Conservation (phyloP, 1,140 invertebrate genomes). For the Lasaia peninsularis region DNA sequence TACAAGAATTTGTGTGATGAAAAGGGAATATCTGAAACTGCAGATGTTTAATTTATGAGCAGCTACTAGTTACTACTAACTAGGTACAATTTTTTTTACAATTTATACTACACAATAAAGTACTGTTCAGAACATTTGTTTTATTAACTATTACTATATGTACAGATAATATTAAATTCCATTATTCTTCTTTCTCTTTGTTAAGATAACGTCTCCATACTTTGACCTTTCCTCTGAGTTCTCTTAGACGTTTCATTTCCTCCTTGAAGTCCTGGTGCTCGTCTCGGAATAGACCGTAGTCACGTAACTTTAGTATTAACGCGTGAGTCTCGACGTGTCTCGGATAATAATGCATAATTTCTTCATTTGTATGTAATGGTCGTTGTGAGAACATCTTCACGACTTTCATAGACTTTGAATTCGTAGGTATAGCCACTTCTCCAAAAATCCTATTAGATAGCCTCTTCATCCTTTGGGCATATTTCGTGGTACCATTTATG, state of each 20-base stretch:
- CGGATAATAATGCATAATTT: constrained; percentile 92
- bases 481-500: constrained; percentile 84
- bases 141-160: neutral
- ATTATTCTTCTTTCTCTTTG: constrained; percentile 38
- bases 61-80: too few species aligned
- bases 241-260: constrained; percentile 88
- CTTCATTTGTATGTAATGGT: constrained; percentile 85
- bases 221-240: constrained; percentile 87
- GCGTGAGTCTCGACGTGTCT: constrained; percentile 85
- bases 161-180: neutral
- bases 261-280: constrained; percentile 96
- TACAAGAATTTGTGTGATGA: constrained; percentile 21
- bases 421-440: constrained; percentile 88
- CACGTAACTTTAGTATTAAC: constrained; percentile 84
- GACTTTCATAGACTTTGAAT: constrained; percentile 87
- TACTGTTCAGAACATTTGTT: neutral
- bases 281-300: constrained; percentile 90
- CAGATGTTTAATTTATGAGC: neutral
- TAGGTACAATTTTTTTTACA: too few species aligned
- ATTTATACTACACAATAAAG: too few species aligned
- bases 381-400: constrained; percentile 87
- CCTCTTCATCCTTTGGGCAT: constrained; percentile 90
- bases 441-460: constrained; percentile 94
- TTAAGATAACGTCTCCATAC: constrained; percentile 54
- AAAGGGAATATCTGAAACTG: constrained; percentile 13